Conservation (phyloP, 2,888 invertebrate species). For the Lamellibrachia satsuma region DNA sequence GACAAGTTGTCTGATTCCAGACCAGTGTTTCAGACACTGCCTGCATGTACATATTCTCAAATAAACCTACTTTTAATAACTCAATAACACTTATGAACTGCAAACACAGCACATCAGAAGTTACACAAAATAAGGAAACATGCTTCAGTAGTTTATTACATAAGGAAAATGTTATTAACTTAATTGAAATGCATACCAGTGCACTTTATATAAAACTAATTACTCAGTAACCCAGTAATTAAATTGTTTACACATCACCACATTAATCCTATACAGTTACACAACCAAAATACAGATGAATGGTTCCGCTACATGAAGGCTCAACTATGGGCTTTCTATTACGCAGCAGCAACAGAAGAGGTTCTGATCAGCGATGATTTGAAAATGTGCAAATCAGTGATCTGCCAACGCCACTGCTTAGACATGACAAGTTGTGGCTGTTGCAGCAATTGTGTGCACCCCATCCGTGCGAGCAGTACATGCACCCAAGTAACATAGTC, state of each 20-base stretch:
- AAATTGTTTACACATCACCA: not conserved
- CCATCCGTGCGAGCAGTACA: not conserved
- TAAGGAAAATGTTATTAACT: not conserved
- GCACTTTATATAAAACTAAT: not conserved
- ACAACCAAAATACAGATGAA: not conserved
- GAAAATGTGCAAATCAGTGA: not conserved
- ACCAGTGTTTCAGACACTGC: not conserved
- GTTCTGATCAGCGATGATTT: not conserved
- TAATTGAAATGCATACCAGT: not conserved
- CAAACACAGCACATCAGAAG: not conserved
- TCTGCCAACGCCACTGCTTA: slow-evolving; percentile 10
- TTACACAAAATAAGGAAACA: not conserved
- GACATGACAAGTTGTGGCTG: not conserved
- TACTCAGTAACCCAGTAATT: not conserved
- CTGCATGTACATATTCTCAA: not conserved
- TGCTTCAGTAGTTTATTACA: not conserved
- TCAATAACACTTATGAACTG: not conserved
- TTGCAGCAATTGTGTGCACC: not conserved
- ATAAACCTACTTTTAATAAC: not conserved
- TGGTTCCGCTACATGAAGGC: not conserved
- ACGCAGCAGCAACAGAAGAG: not conserved
- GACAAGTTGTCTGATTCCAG: not conserved
- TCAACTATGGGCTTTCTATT: not conserved
- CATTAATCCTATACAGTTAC: not conserved
- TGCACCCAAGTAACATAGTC: not conserved